These are phyloP conservation scores for Scylla paramamosain DNA, from an alignment of 1,140 invertebrate species.

Conservation along the genomic window DNA sequence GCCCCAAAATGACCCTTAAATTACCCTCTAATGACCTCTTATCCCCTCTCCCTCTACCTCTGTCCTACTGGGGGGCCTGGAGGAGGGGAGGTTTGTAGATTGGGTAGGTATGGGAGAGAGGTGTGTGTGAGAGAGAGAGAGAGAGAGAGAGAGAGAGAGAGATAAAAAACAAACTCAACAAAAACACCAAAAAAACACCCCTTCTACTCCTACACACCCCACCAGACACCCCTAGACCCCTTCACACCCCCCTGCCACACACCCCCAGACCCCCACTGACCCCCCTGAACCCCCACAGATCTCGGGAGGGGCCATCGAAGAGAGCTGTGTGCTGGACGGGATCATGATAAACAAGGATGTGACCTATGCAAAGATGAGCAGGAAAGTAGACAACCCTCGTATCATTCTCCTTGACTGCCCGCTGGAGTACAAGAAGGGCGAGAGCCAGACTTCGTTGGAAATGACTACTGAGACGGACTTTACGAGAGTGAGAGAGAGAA, in stretches of 20 bases:
- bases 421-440: constrained; percentile 99
- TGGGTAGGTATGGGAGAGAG: neutral
- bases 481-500: constrained; percentile 84
- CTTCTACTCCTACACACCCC: too few species aligned
- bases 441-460: constrained; percentile 98
- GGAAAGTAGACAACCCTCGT: constrained; percentile 97
- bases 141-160: constrained; percentile 8
- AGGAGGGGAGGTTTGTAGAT: too few species aligned
- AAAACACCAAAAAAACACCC: too few species aligned
- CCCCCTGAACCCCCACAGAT: constrained; percentile 83
- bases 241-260: too few species aligned
- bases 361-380: constrained; percentile 98
- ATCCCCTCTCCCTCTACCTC: too few species aligned
- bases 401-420: constrained; percentile 97
- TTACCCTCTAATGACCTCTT: too few species aligned
- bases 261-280: neutral
- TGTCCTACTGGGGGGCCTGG: too few species aligned
- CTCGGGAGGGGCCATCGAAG: constrained; percentile 97
- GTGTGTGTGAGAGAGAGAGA: neutral
- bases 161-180: neutral
- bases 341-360: constrained; percentile 99
- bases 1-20: too few species aligned
- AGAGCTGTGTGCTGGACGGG: constrained; percentile 95
- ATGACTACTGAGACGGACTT: constrained; percentile 98
- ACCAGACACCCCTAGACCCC: too few species aligned